Evolutionary conservation across 2,888 invertebrate species (phyloP).

Genomic region (Lutraria lutraria): DNA sequence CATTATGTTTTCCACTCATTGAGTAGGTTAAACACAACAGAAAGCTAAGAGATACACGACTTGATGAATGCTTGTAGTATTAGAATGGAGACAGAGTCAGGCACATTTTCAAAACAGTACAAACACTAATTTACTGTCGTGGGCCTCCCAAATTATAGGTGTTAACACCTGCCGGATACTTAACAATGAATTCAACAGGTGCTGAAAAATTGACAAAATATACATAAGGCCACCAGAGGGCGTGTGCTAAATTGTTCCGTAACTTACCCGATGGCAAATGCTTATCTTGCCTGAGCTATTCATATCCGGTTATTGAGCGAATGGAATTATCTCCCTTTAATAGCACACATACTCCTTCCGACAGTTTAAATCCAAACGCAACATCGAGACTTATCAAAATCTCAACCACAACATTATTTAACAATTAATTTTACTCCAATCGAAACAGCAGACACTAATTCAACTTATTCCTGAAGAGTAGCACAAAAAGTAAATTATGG

Average conservation of each 20-base stretch:
- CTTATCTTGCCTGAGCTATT: conserved; percentile 42
- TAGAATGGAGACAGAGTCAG: neutral
- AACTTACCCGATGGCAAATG: conserved; percentile 49
- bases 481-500: neutral
- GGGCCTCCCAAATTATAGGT: neutral
- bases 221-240: conserved; percentile 27
- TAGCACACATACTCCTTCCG: neutral
- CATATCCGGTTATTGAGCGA: neutral
- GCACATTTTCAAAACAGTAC: neutral
- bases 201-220: neutral
- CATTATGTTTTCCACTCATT: neutral
- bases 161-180: conserved; percentile 13
- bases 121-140: neutral
- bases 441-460: neutral
- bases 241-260: neutral
- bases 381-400: neutral
- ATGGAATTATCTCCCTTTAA: conserved; percentile 20
- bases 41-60: neutral
- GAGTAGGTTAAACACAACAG: neutral
- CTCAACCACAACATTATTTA: neutral
- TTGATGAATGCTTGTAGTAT: neutral
- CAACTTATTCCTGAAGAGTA: neutral
- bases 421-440: neutral
- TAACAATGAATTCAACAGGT: conserved; percentile 2
- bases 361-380: neutral